Percentiles rank a stretch among this genome's conserved stretches.
phyloP scores from a whole-genome alignment of 2,113 vertebrate species.

The Peucedramus taeniatus region DNA sequence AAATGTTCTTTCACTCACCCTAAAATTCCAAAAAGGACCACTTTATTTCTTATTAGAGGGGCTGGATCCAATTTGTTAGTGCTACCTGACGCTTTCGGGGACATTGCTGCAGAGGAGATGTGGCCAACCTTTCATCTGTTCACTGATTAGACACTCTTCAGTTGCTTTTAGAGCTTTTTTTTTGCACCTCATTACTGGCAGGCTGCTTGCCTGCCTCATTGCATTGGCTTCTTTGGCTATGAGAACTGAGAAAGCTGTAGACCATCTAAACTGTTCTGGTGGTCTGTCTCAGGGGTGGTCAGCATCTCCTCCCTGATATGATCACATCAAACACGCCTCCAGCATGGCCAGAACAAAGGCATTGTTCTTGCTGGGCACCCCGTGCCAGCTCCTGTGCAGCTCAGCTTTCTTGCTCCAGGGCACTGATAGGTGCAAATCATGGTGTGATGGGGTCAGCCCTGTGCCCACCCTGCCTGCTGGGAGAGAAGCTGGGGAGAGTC shows the following conservation, averaged over 20 bases:
- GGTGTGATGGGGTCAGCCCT: rapidly evolving
- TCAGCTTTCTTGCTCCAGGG: background rate
- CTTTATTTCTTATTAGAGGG: background rate
- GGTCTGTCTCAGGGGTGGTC: background rate
- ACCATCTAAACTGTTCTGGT: background rate
- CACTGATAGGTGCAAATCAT: background rate
- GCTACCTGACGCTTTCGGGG: background rate
- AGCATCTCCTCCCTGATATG: background rate
- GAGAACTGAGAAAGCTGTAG: background rate
- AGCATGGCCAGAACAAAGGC: background rate
- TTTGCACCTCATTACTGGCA: background rate
- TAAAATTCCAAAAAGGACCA: background rate
- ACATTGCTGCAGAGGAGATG: background rate
- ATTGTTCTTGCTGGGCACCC: background rate
- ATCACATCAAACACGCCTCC: background rate
- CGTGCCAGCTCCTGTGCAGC: background rate
- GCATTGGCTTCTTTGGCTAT: background rate
- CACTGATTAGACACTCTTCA: background rate
- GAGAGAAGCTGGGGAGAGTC: background rate
- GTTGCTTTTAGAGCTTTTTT: background rate
- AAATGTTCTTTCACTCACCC: background rate
- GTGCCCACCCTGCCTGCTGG: background rate
- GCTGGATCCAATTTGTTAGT: background rate
- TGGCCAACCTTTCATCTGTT: background rate
- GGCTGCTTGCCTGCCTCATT: background rate